Evolutionary conservation across 2,888 invertebrate genomes (phyloP), one percentile per base, ranked within the genome.

Genomic region (Plutella xylostella): DNA sequence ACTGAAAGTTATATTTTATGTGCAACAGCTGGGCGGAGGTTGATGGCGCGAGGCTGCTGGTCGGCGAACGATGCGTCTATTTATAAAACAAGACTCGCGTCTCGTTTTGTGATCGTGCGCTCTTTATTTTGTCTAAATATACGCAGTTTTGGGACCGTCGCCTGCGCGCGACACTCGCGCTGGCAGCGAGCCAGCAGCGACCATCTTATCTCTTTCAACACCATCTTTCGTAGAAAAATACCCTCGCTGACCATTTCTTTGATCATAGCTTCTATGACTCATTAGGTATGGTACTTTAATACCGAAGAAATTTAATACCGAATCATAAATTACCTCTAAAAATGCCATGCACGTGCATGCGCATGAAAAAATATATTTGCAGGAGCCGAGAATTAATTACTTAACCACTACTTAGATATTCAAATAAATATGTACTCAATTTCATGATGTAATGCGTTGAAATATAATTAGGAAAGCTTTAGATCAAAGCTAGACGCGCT

Each of bases 101-200:
- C 83, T 80, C 82, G 80, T 80, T 82, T 82, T 82, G 83, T 83
- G 80, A 82, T 82, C 79, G 72, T 68, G 70, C 76, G 76, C 80
- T 83, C 82, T 83, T 83, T 82, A 83, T 83, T 83, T 83, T 82
- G 79, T 83, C 82, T 82, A 83, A 83, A 82, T 82, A 83, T 83
- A 83, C 82, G 79, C 76, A 80, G 82, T 82, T 83, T 83, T 80
- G 82, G 83, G 82, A 82, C 76, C 83, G 72, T 75, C 76, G 70
- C 69, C 72, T 70, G 65, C 68, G 71, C 71, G 73, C 79, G 79
- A 77, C 80, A 77, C 61, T 69, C 63, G 57, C 53, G 55, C 64
- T 82, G 83, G 80, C 79, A 53, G n/a, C 31, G 30, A 51, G 76
- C 80, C 82, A 82, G 63, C 40, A 18, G 12, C 19, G 34, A 21